Evolutionary conservation across 2,797 vertebrate genomes (phyloP), one percentile per base, ranked within the genome.

Genomic region (Pantherophis vulpinus): DNA sequence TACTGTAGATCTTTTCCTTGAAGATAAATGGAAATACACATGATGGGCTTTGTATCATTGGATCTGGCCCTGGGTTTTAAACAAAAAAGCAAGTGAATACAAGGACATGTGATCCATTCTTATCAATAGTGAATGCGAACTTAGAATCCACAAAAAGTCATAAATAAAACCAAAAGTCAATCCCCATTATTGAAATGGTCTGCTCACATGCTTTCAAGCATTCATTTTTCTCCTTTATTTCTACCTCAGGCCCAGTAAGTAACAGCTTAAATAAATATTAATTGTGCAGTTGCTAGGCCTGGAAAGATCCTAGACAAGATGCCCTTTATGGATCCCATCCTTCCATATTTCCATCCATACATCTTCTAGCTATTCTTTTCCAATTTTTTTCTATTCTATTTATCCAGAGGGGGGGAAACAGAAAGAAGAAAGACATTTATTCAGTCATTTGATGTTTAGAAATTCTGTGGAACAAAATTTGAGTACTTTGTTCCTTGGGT

Each of bases 1-100:
- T 70, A 37, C 27, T 87, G 9, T 91, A 93, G 61, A 56, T 27
- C 4, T n/a, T 54, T 61, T 86, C 55, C 32, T 91, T 91, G 89
- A 87, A 93, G 56, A 79, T 16, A 37, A 93, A 93, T 32, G 92
- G 92, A 42, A 93, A 93, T 63, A 54, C 8, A 16, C 92, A 93
- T 88, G 79, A 58, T 70, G 92, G 89, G 1, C 60, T 14, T 23
- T 91, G 61, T 51, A 42, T 32, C 4, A 29, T 87, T 58, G 51
- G 25, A 25, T 87, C 60, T 90, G 92, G 92, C 23, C n/a, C 89
- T 87, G 56, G 16, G 29, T 59, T 86, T 91, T 83, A 56, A 91
- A 58, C 20, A 58, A 91, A 83, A 83, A 83, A 60, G 56, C 27
- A n/a, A 23, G 13, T 70, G 47, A 27, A 1, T 86, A 59, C 32